phyloP scores from a whole-genome alignment of 2,888 invertebrate species.

The Andricus quercusramuli region DNA sequence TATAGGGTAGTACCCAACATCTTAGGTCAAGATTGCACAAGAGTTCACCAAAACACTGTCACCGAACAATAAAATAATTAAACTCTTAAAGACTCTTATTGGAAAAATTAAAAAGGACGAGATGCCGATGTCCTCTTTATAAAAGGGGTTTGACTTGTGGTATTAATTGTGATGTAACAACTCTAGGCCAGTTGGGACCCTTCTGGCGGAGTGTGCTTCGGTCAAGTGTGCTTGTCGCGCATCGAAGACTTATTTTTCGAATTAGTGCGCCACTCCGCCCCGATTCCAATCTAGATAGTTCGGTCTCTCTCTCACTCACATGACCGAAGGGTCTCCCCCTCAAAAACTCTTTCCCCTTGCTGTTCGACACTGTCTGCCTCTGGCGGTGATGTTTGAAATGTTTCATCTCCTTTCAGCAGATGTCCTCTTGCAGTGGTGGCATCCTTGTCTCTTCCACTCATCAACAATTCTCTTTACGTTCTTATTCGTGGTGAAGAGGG shows the following conservation, averaged over 20 bases:
- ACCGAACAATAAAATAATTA: not conserved
- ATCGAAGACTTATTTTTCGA: conserved; percentile 72
- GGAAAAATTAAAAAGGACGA: conserved; percentile 57
- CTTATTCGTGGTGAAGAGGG: conserved; percentile 41
- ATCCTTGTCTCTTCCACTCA: conserved; percentile 31
- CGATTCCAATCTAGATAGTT: conserved; percentile 41
- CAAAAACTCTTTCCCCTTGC: conserved; percentile 43
- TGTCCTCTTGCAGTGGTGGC: not conserved
- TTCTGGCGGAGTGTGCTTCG: conserved; percentile 75
- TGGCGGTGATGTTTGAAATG: conserved; percentile 3
- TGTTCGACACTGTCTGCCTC: conserved; percentile 42
- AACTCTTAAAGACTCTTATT: not conserved
- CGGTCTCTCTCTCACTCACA: conserved; percentile 44
- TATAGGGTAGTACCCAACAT: not conserved
- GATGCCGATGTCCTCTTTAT: not conserved
- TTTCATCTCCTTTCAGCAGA: conserved; percentile 25
- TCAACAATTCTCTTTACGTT: conserved; percentile 38
- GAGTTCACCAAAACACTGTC: not conserved
- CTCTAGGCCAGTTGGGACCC: conserved; percentile 58
- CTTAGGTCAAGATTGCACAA: not conserved
- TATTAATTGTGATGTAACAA: conserved; percentile 52
- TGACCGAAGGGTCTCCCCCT: conserved; percentile 43
- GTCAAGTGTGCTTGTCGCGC: conserved; percentile 76
- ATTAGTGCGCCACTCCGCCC: conserved; percentile 70
- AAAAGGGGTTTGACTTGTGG: conserved; percentile 46